A percentile compares a stretch with the other conserved stretches of the same genome.
Evolutionary conservation across 2,113 vertebrate species (phyloP).

Genomic region (Peucedramus taeniatus): DNA sequence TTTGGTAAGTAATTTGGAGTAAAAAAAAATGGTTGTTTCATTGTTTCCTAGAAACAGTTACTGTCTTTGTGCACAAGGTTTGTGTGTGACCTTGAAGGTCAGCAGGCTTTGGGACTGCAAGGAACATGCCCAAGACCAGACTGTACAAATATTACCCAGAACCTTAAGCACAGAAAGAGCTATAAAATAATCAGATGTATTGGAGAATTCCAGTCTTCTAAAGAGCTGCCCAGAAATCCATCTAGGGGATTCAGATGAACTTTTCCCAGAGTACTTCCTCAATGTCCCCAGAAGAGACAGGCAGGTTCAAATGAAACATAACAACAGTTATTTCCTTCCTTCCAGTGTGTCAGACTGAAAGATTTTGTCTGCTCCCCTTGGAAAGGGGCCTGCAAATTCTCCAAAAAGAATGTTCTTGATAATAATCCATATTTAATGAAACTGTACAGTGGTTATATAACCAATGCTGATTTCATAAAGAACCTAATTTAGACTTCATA

Average conservation of each 20-base stretch:
- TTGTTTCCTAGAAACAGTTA: neutral
- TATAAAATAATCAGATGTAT: neutral
- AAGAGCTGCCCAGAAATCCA: neutral
- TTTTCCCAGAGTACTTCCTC: neutral
- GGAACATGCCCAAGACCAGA: neutral
- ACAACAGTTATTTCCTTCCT: neutral
- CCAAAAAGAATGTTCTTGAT: neutral
- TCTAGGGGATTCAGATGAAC: neutral
- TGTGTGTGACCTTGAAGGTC: neutral
- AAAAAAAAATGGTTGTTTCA: neutral
- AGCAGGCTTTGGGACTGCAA: neutral
- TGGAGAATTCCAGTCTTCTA: neutral
- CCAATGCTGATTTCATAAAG: slow-evolving; percentile 31
- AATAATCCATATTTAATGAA: slow-evolving; percentile 61
- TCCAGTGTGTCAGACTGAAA: neutral
- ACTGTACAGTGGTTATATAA: slow-evolving; percentile 20
- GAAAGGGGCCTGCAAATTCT: slow-evolving; percentile 10
- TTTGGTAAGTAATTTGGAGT: neutral
- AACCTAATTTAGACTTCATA: slow-evolving; percentile 25
- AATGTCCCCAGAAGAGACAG: neutral
- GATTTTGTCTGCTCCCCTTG: neutral
- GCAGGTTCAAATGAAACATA: neutral
- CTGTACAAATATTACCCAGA: neutral
- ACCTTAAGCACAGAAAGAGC: neutral
- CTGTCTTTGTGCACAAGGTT: neutral